Conservation (phyloP, 2,113 vertebrate species). For the Zosterops pallidus region DNA sequence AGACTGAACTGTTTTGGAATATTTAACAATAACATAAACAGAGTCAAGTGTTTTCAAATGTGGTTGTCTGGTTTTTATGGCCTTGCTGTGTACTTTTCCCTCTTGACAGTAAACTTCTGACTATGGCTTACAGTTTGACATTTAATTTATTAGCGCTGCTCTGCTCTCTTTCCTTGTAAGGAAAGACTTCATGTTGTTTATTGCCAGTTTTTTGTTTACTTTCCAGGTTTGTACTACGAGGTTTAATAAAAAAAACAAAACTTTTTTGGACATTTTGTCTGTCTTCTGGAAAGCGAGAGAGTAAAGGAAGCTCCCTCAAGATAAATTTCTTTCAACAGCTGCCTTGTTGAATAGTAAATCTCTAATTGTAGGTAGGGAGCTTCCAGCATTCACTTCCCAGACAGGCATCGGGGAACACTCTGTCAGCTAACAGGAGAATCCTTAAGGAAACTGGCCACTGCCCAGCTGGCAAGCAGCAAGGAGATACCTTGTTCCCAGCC, state of each 20-base stretch:
- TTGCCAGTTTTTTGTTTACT: slow-evolving; percentile 97
- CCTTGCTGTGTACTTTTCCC: slow-evolving; percentile 87
- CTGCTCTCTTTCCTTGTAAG: slow-evolving; percentile 87
- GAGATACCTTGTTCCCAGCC: background rate
- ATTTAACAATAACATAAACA: slow-evolving; percentile 93
- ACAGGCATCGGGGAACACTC: background rate
- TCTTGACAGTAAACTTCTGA: slow-evolving; percentile 90
- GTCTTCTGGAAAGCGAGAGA: slow-evolving; percentile 72
- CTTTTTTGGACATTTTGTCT: slow-evolving; percentile 86
- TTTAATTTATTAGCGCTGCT: slow-evolving; percentile 99
- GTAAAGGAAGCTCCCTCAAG: background rate
- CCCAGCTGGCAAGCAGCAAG: background rate
- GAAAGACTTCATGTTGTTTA: slow-evolving; percentile 95
- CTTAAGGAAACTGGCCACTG: background rate
- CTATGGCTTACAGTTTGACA: slow-evolving; percentile 93
- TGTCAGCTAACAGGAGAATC: background rate
- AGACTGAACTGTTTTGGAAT: slow-evolving; percentile 98
- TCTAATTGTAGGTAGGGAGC: background rate
- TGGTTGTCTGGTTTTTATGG: slow-evolving; percentile 97
- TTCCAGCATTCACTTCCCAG: background rate
- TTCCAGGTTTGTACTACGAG: slow-evolving; percentile 99
- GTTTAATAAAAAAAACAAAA: slow-evolving; percentile 95
- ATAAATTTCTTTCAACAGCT: background rate
- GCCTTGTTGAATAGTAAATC: background rate
- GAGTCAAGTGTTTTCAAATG: slow-evolving; percentile 93